Base-by-base conservation (phyloP, 1,140 invertebrate species). In the Micrasema minimum region DNA sequence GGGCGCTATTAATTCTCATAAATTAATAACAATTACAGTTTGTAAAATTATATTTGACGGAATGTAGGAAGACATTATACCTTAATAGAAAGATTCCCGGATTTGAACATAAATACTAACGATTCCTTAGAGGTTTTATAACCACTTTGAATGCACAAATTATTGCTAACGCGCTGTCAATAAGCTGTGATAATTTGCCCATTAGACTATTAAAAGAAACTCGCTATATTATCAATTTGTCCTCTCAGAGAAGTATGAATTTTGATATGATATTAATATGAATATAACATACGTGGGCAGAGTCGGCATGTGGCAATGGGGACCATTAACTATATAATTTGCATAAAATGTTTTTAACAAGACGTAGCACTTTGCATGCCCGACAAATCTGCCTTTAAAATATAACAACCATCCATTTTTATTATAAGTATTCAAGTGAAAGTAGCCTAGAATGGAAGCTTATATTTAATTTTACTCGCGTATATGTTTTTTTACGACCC, bases 401-500 rank as follows among this genome's bases (percentile, higher is more conserved):
- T 38, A 20, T 37, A 38, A 10, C 5, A 18, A 16, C 7, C 18
- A 20, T 38, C 31, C 18, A 26, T 26, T 38, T 31, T 31, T 59
- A 37, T 41, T 26, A 62, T 18, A 18, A 62, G 41, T 43, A 43
- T 6, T n/a, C n/a, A 45, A 69, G 67, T 69, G 67, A 69, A 69
- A 69, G 67, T 69, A 62, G 41, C 22, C 22, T n/a, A 62, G 18
- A 37, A 10, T 12, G n/a, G n/a, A n/a, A 62, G 41, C n/a, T 10
- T 20, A 18, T 23, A 62, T 62, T 20, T 48, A 68, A 43, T 59
- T 45, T 59, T n/a, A n/a, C n/a, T 51, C 14, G 10, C 9, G 55
- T 31, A 31, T 4, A 62, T 62, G 51, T 50, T 61, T 62, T 62
- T 62, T 69, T 69, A 69, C 46, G 67, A 62, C 26, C 31, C 26